Percentiles rank a stretch among this genome's conserved stretches.
These are phyloP conservation scores for Aphis gossypii DNA, from an alignment of 1,140 invertebrate species.

Conservation along the genomic window DNA sequence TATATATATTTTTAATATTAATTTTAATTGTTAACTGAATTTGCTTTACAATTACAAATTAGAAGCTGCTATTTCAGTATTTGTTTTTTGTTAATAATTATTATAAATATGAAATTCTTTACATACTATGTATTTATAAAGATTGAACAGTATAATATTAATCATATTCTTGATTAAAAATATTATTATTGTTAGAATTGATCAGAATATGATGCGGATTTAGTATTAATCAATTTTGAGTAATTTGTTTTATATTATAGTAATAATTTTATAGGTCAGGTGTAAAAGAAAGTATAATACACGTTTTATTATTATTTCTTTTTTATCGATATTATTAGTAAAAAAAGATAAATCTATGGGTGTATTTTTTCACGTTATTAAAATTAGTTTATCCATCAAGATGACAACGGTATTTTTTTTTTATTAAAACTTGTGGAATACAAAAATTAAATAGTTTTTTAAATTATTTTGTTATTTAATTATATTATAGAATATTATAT, in stretches of 20 bases:
- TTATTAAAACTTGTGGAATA: background rate
- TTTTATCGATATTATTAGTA: background rate
- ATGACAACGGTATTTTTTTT: background rate
- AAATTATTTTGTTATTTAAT: background rate
- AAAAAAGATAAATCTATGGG: background rate
- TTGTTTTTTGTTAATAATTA: background rate
- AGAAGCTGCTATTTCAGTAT: background rate
- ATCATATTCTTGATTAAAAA: too few species aligned
- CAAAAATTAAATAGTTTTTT: slow-evolving; percentile 13
- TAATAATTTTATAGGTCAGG: too few species aligned
- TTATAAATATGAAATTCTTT: background rate
- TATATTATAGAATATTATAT: background rate
- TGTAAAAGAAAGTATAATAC: too few species aligned
- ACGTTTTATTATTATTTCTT: background rate
- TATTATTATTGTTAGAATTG: background rate
- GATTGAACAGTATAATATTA: background rate
- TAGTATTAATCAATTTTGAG: too few species aligned
- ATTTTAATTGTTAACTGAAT: background rate
- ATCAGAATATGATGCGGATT: too few species aligned
- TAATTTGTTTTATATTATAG: too few species aligned
- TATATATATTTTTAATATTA: background rate
- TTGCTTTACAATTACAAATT: background rate
- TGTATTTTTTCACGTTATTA: background rate
- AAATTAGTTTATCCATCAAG: background rate
- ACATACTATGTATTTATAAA: background rate